phyloP scores from a whole-genome alignment of 2,797 vertebrate genomes.

The Takifugu rubripes region DNA sequence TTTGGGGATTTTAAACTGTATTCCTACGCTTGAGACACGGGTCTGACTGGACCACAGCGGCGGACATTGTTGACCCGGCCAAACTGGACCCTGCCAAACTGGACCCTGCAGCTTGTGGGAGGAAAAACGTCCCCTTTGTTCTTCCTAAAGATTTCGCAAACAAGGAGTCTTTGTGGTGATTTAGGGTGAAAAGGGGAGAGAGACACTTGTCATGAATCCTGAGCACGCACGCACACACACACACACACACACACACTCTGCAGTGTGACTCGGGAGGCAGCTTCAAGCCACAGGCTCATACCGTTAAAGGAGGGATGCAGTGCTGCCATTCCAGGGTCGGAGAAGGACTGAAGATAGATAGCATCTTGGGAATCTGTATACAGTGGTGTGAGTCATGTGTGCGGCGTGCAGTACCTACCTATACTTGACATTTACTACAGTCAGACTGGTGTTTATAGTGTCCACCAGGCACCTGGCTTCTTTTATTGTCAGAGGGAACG shows the following conservation, averaged over 20 bases:
- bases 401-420: slow-evolving; percentile 68
- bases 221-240: slow-evolving; percentile 44
- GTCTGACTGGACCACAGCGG: slow-evolving; percentile 43
- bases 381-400: slow-evolving; percentile 74
- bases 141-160: slow-evolving; percentile 33
- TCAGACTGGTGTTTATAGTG: slow-evolving; percentile 76
- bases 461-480: slow-evolving; percentile 77
- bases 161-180: slow-evolving; percentile 4
- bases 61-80: slow-evolving; percentile 17
- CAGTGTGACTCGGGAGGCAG: slow-evolving; percentile 14
- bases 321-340: slow-evolving; percentile 60
- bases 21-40: slow-evolving; percentile 23
- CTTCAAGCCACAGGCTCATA: slow-evolving; percentile 49
- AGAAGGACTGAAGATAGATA: slow-evolving; percentile 73
- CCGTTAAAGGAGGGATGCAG: slow-evolving; percentile 74
- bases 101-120: slow-evolving; percentile 22
- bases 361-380: slow-evolving; percentile 75
- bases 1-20: slow-evolving; percentile 22
- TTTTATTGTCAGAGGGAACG: slow-evolving; percentile 68
- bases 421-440: slow-evolving; percentile 83
- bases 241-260: slow-evolving; percentile 47
- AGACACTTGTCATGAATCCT: slow-evolving; percentile 14
- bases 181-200: background rate
- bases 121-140: background rate
- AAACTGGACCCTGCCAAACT: slow-evolving; percentile 17